Conservation (phyloP, 2,888 invertebrate genomes). For the Galerucella nymphaeae region DNA sequence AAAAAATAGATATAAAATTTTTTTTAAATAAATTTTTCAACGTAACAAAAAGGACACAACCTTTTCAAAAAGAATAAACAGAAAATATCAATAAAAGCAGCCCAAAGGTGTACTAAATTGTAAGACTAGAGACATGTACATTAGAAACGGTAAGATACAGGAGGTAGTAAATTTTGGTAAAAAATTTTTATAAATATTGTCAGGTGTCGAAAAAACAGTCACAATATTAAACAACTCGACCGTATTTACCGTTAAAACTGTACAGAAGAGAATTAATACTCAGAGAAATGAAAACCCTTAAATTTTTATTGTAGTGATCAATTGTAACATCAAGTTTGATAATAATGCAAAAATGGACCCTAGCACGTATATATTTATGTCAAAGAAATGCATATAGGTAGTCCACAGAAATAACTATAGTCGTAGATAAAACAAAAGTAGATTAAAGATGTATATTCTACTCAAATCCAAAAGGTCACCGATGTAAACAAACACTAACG, state of each 20-base stretch:
- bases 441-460: too few species aligned
- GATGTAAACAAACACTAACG: too few species aligned
- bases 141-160: constrained; percentile 36
- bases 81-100: constrained; percentile 47
- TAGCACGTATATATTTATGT: constrained; percentile 7
- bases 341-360: constrained; percentile 23
- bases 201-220: background rate
- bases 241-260: constrained; percentile 13
- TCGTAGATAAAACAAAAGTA: background rate
- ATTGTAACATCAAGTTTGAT: constrained; percentile 12
- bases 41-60: constrained; percentile 35
- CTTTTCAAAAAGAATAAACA: constrained; percentile 8
- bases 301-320: constrained; percentile 2
- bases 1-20: constrained; percentile 25
- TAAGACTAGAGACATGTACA: constrained; percentile 58
- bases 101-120: constrained; percentile 48
- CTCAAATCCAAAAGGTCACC: too few species aligned
- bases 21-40: constrained; percentile 23
- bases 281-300: constrained; percentile 31
- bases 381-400: background rate
- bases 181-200: too few species aligned
- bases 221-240: background rate
- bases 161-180: too few species aligned
- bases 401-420: background rate
- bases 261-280: constrained; percentile 26